Base-by-base conservation (phyloP, 2,113 vertebrate species). In the Pelecanoides urinatrix region DNA sequence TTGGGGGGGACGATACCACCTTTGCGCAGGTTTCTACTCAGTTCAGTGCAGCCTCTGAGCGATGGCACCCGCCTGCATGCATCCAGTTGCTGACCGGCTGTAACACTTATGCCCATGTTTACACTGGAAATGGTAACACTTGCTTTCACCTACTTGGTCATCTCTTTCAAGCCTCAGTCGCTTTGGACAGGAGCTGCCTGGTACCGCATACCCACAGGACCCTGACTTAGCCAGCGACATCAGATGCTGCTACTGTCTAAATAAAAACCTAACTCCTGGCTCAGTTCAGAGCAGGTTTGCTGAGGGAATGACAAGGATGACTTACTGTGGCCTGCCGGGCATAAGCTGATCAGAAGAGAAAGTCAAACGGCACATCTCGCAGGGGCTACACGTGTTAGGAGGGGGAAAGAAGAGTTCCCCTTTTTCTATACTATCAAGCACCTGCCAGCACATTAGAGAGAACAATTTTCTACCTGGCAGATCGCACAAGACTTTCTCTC, bases 311-410 rank as follows among this genome's bases (percentile, higher is more conserved):
- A 70, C 13, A 34, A 71, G 50, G 36, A 63, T 3, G 38, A 63
- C 26, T n/a, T 56, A 32, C 34, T 50, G 14, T 3, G 1, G 70
- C 42, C 34, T 58, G 49, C 20, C 5, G 8, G 38, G 68, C 63
- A 85, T 47, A 86, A 68, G n/a, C 14, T 40, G 38, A 58, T 34
- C 30, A 27, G 44, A 47, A 67, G 29, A 62, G n/a, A 65, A 86
- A 82, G 30, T 56, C 36, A 88, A 72, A 30, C 1, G 4, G 75
- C 22, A 12, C 1, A 0, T 47, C 30, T 52, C 17, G 29, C 47
- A 34, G 58, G 27, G 36, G 21, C 40, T 72, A 59, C 21, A 22
- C 1, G 5, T 0, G 0, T 61, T 32, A 50, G 11, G 30, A 66
- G 22, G 38, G 38, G 12, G 26, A 67, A 81, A 11, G 26, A 56